Evolutionary conservation across 2,797 vertebrate species (phyloP).

Genomic region (Platalea minor): DNA sequence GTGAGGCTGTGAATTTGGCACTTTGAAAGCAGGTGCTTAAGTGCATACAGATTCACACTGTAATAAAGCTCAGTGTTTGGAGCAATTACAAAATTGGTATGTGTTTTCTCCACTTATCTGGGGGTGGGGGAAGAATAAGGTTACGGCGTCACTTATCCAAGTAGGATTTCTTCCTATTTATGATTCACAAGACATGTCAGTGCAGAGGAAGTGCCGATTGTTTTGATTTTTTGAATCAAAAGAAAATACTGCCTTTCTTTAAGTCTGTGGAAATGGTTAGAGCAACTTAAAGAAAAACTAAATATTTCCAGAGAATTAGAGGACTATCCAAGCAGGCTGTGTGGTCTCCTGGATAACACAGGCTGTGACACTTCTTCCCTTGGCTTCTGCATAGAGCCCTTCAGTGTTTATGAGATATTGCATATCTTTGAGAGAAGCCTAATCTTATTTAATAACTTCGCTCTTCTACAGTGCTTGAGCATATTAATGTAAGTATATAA

Average conservation of each 20-base stretch:
- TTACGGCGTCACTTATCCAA: not conserved
- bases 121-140: not conserved
- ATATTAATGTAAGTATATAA: not conserved
- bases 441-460: not conserved
- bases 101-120: not conserved
- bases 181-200: not conserved
- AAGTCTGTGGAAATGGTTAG: not conserved
- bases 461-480: not conserved
- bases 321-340: not conserved
- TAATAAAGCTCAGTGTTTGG: not conserved
- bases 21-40: slow-evolving; percentile 14
- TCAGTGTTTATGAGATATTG: not conserved
- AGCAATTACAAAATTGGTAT: not conserved
- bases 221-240: not conserved
- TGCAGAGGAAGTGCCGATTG: not conserved
- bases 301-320: not conserved
- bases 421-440: not conserved
- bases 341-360: not conserved
- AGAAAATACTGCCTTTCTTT: not conserved
- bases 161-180: not conserved
- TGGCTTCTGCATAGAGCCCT: not conserved
- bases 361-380: not conserved
- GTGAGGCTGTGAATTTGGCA: not conserved
- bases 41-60: not conserved
- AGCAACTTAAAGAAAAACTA: not conserved